phyloP scores from a whole-genome alignment of 1,140 invertebrate species.

The Tetraneura akinire region DNA sequence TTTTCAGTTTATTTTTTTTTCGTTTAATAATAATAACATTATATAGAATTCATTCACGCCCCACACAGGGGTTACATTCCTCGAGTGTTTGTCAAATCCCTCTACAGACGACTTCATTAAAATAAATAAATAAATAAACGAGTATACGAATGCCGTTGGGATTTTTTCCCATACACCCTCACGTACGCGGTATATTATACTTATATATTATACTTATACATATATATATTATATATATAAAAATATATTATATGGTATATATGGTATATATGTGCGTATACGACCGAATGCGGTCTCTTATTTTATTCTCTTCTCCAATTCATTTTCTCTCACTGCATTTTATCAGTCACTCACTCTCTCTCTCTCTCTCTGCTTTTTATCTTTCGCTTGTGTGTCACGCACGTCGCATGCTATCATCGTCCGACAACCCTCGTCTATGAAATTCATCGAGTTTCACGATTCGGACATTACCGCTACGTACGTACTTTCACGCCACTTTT shows the following conservation, averaged over 20 bases:
- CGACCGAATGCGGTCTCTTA: too few relatives aligned
- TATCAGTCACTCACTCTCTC: neutral
- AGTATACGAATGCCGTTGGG: neutral
- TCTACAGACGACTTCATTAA: constrained; percentile 33
- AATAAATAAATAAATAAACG: neutral
- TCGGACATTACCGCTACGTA: too few relatives aligned
- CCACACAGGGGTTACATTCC: neutral
- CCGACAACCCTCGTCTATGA: too few relatives aligned
- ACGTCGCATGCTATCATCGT: neutral
- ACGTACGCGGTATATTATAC: neutral
- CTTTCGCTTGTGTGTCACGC: too few relatives aligned
- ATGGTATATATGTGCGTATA: too few relatives aligned
- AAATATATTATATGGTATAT: too few relatives aligned
- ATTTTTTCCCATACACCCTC: neutral
- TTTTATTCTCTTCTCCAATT: neutral
- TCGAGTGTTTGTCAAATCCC: constrained; percentile 8
- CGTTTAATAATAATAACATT: neutral
- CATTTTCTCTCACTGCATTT: neutral
- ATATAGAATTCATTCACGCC: constrained; percentile 14
- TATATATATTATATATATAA: too few relatives aligned
- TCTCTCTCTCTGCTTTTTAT: too few relatives aligned
- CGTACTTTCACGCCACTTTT: too few relatives aligned
- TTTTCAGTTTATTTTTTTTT: neutral
- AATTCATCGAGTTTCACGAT: too few relatives aligned
- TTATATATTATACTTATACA: too few relatives aligned